These are phyloP conservation scores for Sphenopsis melanotis DNA, from an alignment of 2,797 vertebrate genomes.

Conservation along the genomic window DNA sequence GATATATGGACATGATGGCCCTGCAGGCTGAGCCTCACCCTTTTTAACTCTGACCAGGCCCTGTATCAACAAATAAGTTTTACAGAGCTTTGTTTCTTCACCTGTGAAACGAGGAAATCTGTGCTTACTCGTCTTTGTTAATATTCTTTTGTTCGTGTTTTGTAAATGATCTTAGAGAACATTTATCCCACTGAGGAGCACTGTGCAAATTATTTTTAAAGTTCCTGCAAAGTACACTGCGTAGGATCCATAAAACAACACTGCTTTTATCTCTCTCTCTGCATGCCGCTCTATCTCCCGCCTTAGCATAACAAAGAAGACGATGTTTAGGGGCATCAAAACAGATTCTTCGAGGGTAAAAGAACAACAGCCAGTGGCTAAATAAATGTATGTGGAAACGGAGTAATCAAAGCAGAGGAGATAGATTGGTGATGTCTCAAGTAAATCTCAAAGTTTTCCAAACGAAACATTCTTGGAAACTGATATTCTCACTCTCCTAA, in stretches of 20 bases:
- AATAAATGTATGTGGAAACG: not conserved
- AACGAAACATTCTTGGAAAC: slow-evolving; percentile 43
- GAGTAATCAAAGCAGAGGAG: slow-evolving; percentile 16
- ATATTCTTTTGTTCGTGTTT: not conserved
- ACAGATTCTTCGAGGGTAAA: not conserved
- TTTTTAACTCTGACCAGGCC: not conserved
- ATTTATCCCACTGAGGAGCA: not conserved
- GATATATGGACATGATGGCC: not conserved
- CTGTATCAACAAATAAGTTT: not conserved
- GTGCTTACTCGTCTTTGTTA: slow-evolving; percentile 5
- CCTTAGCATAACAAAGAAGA: slow-evolving; percentile 37
- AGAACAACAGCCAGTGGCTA: slow-evolving; percentile 30
- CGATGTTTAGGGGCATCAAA: slow-evolving; percentile 17
- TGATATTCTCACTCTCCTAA: slow-evolving; percentile 26
- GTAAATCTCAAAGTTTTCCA: slow-evolving; percentile 19
- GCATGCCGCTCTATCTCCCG: not conserved
- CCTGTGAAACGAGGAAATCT: slow-evolving; percentile 22
- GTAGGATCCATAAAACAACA: slow-evolving; percentile 38
- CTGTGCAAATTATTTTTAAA: not conserved
- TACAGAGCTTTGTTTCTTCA: slow-evolving; percentile 17
- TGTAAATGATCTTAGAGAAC: not conserved
- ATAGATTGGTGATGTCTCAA: not conserved
- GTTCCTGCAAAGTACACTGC: slow-evolving; percentile 22
- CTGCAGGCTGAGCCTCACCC: not conserved
- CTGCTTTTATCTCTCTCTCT: slow-evolving; percentile 4